Base-by-base conservation (phyloP, 2,888 invertebrate species). In the Catocala sponsa region DNA sequence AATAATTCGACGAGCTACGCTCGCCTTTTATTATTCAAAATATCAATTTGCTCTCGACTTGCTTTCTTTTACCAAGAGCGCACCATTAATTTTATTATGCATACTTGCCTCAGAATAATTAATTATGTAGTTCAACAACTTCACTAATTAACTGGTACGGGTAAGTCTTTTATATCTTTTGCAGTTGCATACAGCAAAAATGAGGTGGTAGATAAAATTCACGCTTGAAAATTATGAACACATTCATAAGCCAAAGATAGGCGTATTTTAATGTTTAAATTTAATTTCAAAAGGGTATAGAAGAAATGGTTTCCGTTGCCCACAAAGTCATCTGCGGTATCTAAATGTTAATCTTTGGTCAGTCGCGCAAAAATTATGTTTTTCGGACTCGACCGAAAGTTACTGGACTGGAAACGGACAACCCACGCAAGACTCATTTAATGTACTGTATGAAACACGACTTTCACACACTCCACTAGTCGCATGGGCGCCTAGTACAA, bases 351-450 rank as follows among this genome's bases (percentile, higher is more conserved):
- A 94, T 94, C 94, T 94, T 93, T 93, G 94, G 93, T 90, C 91
- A 91, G 86, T 92, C 90, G 89, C 86, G 90, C 94, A 94, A 94
- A 94, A 94, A 94, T 94, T 94, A 94, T 94, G 94, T 92, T 92
- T 94, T 94, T 93, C 91, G 94, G 93, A 88, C 91, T 81, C 83
- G 73, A 71, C 70, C 76, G 62, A 83, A 84, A 89, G 77, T 86
- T 82, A 86, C 82, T 90, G 86, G 88, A 70, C 63, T 83, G 92
- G 87, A 94, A 94, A 88, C 78, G 79, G 68, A 72, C 77, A 75
- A 79, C 76, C 76, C 78, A 71, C 55, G 76, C 80, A 84, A 82
- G 89, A 88, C 85, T 90, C 87, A 89, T 92, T 91, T 84, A 92
- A 89, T 84, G 83, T 75, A 75, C 77, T 78, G 65, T 71, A 65